Base-by-base conservation (phyloP, 1,140 invertebrate species). In the Paraescarpia echinospica region DNA sequence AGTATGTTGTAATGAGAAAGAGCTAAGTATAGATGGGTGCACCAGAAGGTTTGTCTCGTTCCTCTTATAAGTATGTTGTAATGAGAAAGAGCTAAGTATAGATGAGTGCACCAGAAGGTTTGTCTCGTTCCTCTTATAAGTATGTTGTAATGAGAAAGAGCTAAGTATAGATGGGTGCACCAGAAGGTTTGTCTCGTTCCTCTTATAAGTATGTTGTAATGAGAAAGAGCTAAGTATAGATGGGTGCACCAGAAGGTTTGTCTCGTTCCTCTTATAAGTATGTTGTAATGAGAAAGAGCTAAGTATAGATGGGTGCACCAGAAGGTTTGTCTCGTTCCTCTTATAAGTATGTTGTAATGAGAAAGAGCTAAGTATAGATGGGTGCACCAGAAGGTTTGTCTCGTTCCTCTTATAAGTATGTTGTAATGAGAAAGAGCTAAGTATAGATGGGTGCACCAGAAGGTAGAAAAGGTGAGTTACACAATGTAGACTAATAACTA, bases 21-120 rank as follows among this genome's bases (percentile, higher is more conserved):
- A 77, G 9, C 22, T 27, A 77, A 0, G 2, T 27, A 77, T 31
- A 27, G 34, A 90, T 27, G 12, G n/a, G n/a, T n/a, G n/a, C n/a
- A n/a, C n/a, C n/a, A n/a, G n/a, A 92, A 95, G 96, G 96, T 96
- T 59, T 35, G 91, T n/a, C 34, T 34, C 90, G 8, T 90, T 22
- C 18, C 18, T 90, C 31, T 33, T 34, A 4, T 22, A 41, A 41
- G n/a, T n/a, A n/a, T n/a, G n/a, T n/a, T 41, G 41, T 77, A 14
- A 77, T 77, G 59, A 27, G 59, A 77, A 5, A 77, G 12, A 77
- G 9, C 22, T 27, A 77, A 0, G 2, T 27, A 77, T 31, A 27
- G 34, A 90, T 27, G 12, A n/a, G n/a, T n/a, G n/a, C n/a, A n/a
- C n/a, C n/a, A n/a, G n/a, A 92, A 95, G 96, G 96, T 96, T 59